A percentile compares a stretch with the other conserved stretches of the same genome.
phyloP scores from a whole-genome alignment of 2,113 vertebrate genomes.

The Athene noctua region DNA sequence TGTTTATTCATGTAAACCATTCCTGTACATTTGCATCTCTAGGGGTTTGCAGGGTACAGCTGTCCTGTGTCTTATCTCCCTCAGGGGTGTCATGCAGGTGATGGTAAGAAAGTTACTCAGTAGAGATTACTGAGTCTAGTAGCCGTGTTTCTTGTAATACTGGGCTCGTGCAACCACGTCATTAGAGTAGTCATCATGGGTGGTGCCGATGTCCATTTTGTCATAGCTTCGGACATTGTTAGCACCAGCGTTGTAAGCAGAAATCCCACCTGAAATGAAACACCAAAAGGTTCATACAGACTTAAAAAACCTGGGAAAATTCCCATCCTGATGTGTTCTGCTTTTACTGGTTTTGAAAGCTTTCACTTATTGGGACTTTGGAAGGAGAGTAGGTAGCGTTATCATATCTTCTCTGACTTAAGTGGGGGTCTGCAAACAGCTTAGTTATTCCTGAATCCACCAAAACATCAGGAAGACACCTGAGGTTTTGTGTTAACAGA shows the following conservation, averaged over 20 bases:
- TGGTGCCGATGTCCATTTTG: constrained; percentile 46
- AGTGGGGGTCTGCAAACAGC: neutral
- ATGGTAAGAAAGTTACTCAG: neutral
- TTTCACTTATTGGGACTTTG: neutral
- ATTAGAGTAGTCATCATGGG: constrained; percentile 53
- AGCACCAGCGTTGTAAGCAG: constrained; percentile 62
- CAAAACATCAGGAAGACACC: neutral
- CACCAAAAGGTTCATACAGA: neutral
- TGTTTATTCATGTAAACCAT: neutral
- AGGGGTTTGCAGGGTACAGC: neutral
- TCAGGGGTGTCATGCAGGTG: neutral
- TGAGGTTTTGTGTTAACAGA: neutral
- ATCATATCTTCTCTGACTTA: neutral
- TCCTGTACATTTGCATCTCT: neutral
- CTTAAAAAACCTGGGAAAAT: neutral
- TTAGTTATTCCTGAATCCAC: neutral
- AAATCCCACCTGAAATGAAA: constrained; percentile 65
- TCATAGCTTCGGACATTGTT: constrained; percentile 39
- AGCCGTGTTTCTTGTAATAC: constrained; percentile 47
- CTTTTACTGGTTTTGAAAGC: neutral
- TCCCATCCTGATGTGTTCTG: neutral
- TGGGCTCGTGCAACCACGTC: constrained; percentile 67
- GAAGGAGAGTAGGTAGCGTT: accelerated
- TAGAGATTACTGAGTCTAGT: neutral
- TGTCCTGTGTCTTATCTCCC: neutral